Percentiles rank a stretch among this genome's conserved stretches.
These are phyloP conservation scores for Aspidiotus destructor DNA, from an alignment of 2,888 invertebrate species.

Conservation along the genomic window DNA sequence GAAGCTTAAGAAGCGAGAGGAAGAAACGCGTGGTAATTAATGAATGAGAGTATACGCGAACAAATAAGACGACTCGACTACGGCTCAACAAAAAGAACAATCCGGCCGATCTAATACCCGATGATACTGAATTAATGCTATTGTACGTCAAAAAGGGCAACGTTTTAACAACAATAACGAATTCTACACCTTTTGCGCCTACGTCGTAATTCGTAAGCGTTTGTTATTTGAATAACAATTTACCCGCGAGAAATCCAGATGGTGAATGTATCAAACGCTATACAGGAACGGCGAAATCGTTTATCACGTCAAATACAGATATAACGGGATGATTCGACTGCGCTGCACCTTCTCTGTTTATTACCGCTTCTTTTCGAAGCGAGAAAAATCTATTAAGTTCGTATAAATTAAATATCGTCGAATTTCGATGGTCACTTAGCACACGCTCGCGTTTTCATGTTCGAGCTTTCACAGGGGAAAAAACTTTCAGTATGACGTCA, in stretches of 20 bases:
- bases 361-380: too few relatives aligned
- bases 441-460: too few relatives aligned
- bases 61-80: background rate
- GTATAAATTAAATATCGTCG: too few relatives aligned
- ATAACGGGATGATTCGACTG: background rate
- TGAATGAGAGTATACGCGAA: constrained; percentile 9
- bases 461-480: too few relatives aligned
- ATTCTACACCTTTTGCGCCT: background rate
- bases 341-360: too few relatives aligned
- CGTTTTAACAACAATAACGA: background rate
- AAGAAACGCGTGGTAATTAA: constrained; percentile 9
- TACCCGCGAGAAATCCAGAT: constrained; percentile 3
- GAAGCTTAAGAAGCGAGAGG: too few relatives aligned
- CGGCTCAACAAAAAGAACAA: background rate
- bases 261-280: constrained; percentile 5
- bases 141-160: background rate
- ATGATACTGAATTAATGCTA: constrained; percentile 9
- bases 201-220: background rate
- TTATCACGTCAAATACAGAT: constrained; percentile 16
- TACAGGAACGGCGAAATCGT: constrained; percentile 6
- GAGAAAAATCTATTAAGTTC: too few relatives aligned
- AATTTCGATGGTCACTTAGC: too few relatives aligned
- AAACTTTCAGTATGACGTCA: too few relatives aligned
- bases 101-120: constrained; percentile 7
- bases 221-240: constrained; percentile 14